Base-by-base conservation (phyloP, 2,113 vertebrate species). In the Mesembrinibis cayennensis region DNA sequence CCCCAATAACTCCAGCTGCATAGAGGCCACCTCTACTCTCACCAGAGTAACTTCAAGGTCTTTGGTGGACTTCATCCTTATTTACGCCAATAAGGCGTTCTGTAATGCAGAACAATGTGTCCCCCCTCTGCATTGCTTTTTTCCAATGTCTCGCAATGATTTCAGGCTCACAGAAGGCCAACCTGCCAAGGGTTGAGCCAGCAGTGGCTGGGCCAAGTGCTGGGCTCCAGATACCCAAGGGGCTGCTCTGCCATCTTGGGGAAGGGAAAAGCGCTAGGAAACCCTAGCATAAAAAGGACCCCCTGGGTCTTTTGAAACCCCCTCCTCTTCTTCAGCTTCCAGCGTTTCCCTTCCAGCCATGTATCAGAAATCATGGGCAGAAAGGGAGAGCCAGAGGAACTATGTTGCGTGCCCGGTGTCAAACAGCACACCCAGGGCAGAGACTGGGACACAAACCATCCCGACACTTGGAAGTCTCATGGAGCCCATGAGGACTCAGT, bases 101-200 rank as follows among this genome's bases (percentile, higher is more conserved):
- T 2, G 4, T 8, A 44, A 40, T 0, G 6, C 6, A 76, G 38
- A 62, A 63, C 2, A 4, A 18, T 0, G 0, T 2, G 17, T 34
- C 11, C 66, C 34, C 36, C 45, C n/a, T 34, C 74, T 50, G 8
- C 21, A 16, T 14, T 47, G 21, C n/a, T 59, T 40, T 70, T 52
- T 30, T 53, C 59, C 32, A 16, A 0, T 3, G 8, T 61, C 63
- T 78, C 13, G 3, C 82, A 9, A 3, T 25, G 38, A 42, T 71
- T 85, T 66, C 53, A 47, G 36, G 52, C 47, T 67, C 19, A 11
- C 27, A 71, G 61, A 19, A 50, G 22, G 6, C 17, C n/a, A 66
- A 0, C 4, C 15, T 50, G 56, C 1, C 53, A 7, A 1, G 29
- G 53, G 38, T 16, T 44, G 47, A 5, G 50, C 9, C 52, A 53